These are phyloP conservation scores for Tryphoninae sp. DNA, from an alignment of 2,888 invertebrate species.

Conservation along the genomic window DNA sequence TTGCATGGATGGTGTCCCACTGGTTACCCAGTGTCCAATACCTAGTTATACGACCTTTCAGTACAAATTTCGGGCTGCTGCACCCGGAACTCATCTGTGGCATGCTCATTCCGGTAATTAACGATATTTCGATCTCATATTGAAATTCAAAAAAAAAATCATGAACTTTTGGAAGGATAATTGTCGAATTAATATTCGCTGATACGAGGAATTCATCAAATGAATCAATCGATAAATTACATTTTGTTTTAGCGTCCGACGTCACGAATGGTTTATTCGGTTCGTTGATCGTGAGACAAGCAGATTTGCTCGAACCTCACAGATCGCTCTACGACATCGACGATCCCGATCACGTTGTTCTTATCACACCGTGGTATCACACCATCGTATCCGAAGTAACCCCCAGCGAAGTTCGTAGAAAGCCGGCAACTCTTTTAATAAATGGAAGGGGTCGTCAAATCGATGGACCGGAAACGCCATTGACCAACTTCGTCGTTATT, in stretches of 20 bases:
- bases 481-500: slow-evolving; percentile 82
- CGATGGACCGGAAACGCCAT: slow-evolving; percentile 78
- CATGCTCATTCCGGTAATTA: slow-evolving; percentile 84
- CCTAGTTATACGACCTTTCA: slow-evolving; percentile 86
- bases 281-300: slow-evolving; percentile 87
- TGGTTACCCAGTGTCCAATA: slow-evolving; percentile 90
- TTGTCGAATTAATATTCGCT: too few relatives aligned
- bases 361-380: slow-evolving; percentile 88
- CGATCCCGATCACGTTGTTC: slow-evolving; percentile 86
- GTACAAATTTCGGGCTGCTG: slow-evolving; percentile 87
- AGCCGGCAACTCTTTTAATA: slow-evolving; percentile 84
- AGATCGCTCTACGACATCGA: slow-evolving; percentile 87
- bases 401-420: slow-evolving; percentile 81
- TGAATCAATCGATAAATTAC: background rate
- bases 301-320: slow-evolving; percentile 84
- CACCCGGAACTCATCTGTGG: slow-evolving; percentile 88
- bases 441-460: slow-evolving; percentile 85
- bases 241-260: slow-evolving; percentile 82
- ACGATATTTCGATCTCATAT: background rate
- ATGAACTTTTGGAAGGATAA: too few relatives aligned
- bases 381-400: slow-evolving; percentile 78
- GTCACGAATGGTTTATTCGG: slow-evolving; percentile 88
- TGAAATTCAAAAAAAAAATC: background rate
- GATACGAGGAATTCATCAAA: too few relatives aligned
- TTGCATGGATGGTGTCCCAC: slow-evolving; percentile 89